Evolutionary conservation across 2,113 vertebrate species (phyloP).

Genomic region (Tursiops truncatus): DNA sequence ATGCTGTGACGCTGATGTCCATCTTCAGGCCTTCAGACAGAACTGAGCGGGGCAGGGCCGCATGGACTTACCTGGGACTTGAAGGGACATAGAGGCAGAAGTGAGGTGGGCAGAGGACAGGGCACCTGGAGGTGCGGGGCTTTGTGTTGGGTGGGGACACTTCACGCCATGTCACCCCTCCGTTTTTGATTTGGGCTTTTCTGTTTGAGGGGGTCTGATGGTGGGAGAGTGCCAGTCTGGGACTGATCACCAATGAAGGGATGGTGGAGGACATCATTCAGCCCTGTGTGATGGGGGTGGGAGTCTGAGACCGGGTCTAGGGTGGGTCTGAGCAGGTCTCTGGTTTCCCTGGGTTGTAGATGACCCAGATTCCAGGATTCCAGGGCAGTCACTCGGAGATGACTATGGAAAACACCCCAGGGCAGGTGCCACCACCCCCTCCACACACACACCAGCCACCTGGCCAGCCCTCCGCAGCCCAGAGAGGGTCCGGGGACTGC

Average conservation of each 20-base stretch:
- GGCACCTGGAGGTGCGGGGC: neutral
- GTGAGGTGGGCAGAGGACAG: neutral
- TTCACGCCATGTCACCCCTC: neutral
- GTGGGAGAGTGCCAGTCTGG: neutral
- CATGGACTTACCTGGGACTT: neutral
- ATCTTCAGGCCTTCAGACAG: neutral
- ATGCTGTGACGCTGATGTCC: neutral
- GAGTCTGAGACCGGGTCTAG: neutral
- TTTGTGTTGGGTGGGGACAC: neutral
- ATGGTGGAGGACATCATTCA: neutral
- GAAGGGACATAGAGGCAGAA: neutral
- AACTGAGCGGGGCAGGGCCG: neutral
- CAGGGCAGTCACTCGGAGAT: neutral
- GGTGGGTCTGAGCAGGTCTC: neutral
- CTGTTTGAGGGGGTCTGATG: neutral
- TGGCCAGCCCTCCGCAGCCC: neutral
- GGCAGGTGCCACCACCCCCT: neutral
- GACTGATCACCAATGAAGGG: neutral
- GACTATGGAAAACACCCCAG: neutral
- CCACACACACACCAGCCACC: neutral
- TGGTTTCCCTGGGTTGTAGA: neutral
- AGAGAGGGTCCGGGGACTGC: neutral
- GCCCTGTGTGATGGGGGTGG: neutral
- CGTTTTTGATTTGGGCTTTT: neutral
- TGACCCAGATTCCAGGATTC: slow-evolving; percentile 59